Percentiles rank a stretch among this genome's conserved stretches.
phyloP scores from a whole-genome alignment of 2,888 invertebrate species.

The Eupithecia pulchellata region DNA sequence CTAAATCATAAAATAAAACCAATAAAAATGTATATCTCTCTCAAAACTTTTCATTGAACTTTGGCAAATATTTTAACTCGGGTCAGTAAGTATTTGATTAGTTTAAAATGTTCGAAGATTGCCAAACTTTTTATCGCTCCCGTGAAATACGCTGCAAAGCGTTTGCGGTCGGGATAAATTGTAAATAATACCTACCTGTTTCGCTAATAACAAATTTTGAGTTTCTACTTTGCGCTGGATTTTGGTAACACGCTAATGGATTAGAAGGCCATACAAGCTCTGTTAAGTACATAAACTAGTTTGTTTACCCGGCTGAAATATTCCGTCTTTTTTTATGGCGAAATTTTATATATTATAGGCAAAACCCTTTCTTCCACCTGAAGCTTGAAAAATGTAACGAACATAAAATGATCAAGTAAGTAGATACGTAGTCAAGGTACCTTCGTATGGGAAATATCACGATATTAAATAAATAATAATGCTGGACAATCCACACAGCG shows the following conservation, averaged over 20 bases:
- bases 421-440: too few relatives aligned
- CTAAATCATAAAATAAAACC: slow-evolving; percentile 29
- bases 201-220: slow-evolving; percentile 18
- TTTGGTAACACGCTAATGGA: slow-evolving; percentile 40
- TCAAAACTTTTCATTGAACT: slow-evolving; percentile 38
- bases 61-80: slow-evolving; percentile 37
- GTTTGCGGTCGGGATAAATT: slow-evolving; percentile 45
- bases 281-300: slow-evolving; percentile 32
- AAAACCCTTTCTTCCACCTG: too few relatives aligned
- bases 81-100: slow-evolving; percentile 44
- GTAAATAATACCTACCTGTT: slow-evolving; percentile 45
- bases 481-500: too few relatives aligned
- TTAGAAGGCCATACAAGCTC: slow-evolving; percentile 29
- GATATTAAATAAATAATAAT: too few relatives aligned
- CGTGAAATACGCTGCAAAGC: slow-evolving; percentile 42
- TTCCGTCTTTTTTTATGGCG: slow-evolving; percentile 34
- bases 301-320: slow-evolving; percentile 26
- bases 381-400: too few relatives aligned
- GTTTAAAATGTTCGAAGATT: slow-evolving; percentile 42
- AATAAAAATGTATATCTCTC: slow-evolving; percentile 34
- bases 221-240: neutral
- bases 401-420: too few relatives aligned
- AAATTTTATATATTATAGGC: too few relatives aligned
- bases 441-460: too few relatives aligned
- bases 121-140: slow-evolving; percentile 53